Evolutionary conservation across 2,888 invertebrate genomes (phyloP).

Genomic region (Taphrorychus bicolor): DNA sequence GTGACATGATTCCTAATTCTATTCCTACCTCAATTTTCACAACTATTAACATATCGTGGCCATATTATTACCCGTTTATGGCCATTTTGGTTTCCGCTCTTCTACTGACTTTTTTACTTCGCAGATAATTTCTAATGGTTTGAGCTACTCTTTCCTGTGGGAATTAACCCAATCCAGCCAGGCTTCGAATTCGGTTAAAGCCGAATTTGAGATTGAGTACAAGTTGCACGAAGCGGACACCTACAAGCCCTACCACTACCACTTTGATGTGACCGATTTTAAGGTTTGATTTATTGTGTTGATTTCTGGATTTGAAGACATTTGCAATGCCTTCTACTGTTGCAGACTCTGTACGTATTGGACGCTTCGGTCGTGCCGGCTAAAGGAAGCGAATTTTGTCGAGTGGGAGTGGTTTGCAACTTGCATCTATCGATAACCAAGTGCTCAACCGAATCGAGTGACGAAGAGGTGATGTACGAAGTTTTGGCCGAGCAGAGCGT

Average conservation of each 20-base stretch:
- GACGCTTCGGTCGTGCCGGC: conserved; percentile 80
- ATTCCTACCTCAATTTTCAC: not conserved
- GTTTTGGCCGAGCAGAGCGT: conserved; percentile 89
- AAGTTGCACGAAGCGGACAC: conserved; percentile 56
- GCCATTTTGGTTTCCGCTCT: too few relatives aligned
- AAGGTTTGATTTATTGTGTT: too few relatives aligned
- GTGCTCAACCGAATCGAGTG: conserved; percentile 34
- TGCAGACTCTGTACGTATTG: conserved; percentile 64
- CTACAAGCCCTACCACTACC: conserved; percentile 67
- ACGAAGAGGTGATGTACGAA: conserved; percentile 77
- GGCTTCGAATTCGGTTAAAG: conserved; percentile 63
- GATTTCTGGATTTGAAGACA: not conserved
- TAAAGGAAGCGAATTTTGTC: conserved; percentile 83
- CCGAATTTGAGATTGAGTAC: conserved; percentile 71
- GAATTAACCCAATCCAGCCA: conserved; percentile 63
- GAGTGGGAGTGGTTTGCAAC: conserved; percentile 86
- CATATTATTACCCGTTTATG: too few relatives aligned
- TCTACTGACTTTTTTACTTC: too few relatives aligned
- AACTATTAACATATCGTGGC: too few relatives aligned
- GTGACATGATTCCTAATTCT: not conserved
- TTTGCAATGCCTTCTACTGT: not conserved
- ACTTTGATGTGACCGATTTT: conserved; percentile 82
- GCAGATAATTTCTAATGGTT: conserved; percentile 74
- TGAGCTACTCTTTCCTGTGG: conserved; percentile 85
- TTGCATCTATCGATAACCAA: conserved; percentile 53